Percentiles rank a stretch among this genome's conserved stretches.
These are phyloP conservation scores for Oenanthe melanoleuca DNA, from an alignment of 2,113 vertebrate species.

Conservation along the genomic window DNA sequence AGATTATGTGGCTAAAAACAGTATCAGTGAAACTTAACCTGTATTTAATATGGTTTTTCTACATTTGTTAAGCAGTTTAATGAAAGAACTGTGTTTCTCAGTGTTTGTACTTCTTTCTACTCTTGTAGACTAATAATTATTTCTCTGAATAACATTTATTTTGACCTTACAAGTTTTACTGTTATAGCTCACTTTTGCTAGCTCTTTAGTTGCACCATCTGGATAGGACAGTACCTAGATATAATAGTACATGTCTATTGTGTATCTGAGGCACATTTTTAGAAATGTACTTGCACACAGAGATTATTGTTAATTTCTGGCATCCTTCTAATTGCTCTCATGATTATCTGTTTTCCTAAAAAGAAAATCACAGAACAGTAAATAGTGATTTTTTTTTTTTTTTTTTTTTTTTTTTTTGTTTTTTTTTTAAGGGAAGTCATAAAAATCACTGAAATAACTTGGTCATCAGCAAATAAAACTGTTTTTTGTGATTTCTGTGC, in stretches of 20 bases:
- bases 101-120: not conserved
- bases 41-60: not conserved
- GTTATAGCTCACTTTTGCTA: not conserved
- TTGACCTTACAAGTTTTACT: not conserved
- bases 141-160: not conserved
- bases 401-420: not conserved
- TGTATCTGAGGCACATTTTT: not conserved
- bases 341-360: not conserved
- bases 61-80: not conserved
- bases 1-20: not conserved
- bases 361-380: not conserved
- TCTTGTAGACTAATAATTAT: not conserved
- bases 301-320: not conserved
- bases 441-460: not conserved
- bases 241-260: not conserved
- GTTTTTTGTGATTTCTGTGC: not conserved
- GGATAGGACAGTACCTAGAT: not conserved
- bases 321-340: not conserved
- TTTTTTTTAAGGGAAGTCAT: not conserved
- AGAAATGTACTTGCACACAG: not conserved
- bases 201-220: not conserved
- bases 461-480: not conserved
- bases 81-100: not conserved
- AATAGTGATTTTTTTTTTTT: not conserved
- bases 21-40: not conserved